phyloP scores from a whole-genome alignment of 2,888 invertebrate species.

The Seira musarum region DNA sequence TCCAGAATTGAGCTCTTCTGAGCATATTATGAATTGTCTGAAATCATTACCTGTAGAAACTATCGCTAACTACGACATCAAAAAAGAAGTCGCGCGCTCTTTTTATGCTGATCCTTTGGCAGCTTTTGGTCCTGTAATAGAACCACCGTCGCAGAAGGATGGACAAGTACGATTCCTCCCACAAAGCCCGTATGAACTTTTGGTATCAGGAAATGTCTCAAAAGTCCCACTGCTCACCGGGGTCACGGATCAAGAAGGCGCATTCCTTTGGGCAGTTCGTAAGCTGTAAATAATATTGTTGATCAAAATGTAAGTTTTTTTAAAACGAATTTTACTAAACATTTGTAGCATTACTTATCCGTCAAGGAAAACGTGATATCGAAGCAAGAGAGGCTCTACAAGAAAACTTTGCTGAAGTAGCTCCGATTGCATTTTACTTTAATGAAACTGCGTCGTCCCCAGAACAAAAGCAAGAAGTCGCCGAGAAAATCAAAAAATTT shows the following conservation, averaged over 20 bases:
- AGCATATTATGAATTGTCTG: slow-evolving; percentile 36
- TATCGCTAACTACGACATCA: slow-evolving; percentile 11
- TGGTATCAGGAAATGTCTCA: slow-evolving; percentile 40
- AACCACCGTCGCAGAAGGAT: slow-evolving; percentile 26
- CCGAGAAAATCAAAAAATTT: slow-evolving; percentile 43
- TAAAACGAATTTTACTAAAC: not conserved
- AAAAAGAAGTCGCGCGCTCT: slow-evolving; percentile 14
- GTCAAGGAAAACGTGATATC: not conserved
- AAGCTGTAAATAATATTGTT: not conserved
- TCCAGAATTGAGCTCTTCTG: slow-evolving; percentile 6
- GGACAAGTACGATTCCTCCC: slow-evolving; percentile 26
- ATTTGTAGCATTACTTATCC: slow-evolving; percentile 26
- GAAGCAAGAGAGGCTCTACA: slow-evolving; percentile 24
- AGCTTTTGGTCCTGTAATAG: slow-evolving; percentile 53
- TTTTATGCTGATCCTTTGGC: slow-evolving; percentile 54
- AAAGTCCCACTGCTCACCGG: slow-evolving; percentile 47
- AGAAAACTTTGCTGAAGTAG: slow-evolving; percentile 39
- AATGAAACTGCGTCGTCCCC: slow-evolving; percentile 30
- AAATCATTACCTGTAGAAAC: slow-evolving; percentile 15
- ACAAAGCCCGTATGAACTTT: slow-evolving; percentile 39
- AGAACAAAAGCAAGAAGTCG: slow-evolving; percentile 26
- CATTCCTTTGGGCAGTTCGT: slow-evolving; percentile 48
- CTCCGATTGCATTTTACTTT: slow-evolving; percentile 54
- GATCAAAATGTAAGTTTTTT: not conserved
- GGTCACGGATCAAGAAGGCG: slow-evolving; percentile 44